Base-by-base conservation (phyloP, 2,113 vertebrate genomes). In the Ammodytes marinus region DNA sequence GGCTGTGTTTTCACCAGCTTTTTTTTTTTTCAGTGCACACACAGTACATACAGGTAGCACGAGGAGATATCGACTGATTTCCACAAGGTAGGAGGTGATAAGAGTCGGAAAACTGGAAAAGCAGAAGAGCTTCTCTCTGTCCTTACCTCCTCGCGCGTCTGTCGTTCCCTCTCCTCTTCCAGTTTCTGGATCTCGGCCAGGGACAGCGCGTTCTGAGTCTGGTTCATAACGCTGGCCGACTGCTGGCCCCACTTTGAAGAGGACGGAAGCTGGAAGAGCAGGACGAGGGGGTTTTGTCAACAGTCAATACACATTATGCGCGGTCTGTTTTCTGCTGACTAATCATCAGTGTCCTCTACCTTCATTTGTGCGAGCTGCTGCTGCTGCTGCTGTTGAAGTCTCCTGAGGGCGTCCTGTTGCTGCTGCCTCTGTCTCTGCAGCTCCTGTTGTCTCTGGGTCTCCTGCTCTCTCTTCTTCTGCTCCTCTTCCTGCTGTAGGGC, bases 221-320 rank as follows among this genome's bases (percentile, higher is more conserved):
- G 97, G 63, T 85, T 88, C 61, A 96, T 40, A 37, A 95, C 70
- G 47, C 95, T 94, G 88, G 88, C 90, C 37, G 97, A 96, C 86
- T 99, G 98, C 77, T 99, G 98, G 88, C 98, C 98, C 98, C 98
- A 99, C 13, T 98, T 99, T 63, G 98, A 99, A 77, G 98, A 99
- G 15, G 97, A 99, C 35, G 98, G 98, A 71, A 99, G 97, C 98
- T 99, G 76, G 49, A 27, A 8, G 54, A 82, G n/a, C 53, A 91
- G 82, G 9, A 42, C 5, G 5, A 64, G 37, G 40, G 0, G 12
- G n/a, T 74, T 47, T 39, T 17, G 11, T 27, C 0, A 74, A 17
- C 27, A 27, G 57, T n/a, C 1, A 40, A 53, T 40, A 45, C 8
- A 39, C 6, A 55, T 68, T 42, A 58, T 3, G 3, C 8, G 13